Conservation (phyloP, 1,140 invertebrate species). For the Philopotamus ludificatus region DNA sequence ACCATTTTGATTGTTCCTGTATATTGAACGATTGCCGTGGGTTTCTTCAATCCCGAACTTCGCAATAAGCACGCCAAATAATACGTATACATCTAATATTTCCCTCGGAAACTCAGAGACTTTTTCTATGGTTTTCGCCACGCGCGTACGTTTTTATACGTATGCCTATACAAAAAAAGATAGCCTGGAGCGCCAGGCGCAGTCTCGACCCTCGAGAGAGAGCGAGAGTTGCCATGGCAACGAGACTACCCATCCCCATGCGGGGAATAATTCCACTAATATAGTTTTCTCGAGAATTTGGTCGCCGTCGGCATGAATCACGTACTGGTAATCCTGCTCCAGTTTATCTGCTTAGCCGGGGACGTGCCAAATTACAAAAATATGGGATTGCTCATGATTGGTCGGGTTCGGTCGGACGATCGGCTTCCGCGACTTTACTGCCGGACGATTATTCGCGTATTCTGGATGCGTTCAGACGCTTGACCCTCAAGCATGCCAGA, state of each 20-base stretch:
- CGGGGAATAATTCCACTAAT: not conserved
- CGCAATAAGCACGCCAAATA: no score
- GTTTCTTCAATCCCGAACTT: no score
- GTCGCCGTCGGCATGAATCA: conserved; percentile 7
- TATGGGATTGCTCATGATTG: not conserved
- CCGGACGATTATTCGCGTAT: not conserved
- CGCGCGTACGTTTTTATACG: not conserved
- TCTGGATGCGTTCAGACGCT: not conserved
- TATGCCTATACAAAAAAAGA: not conserved
- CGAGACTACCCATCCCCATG: not conserved
- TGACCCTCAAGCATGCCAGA: conserved; percentile 5
- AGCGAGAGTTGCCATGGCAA: conserved; percentile 2
- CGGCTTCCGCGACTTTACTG: no score
- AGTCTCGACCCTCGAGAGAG: not conserved
- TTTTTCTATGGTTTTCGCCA: no score
- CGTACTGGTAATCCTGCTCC: not conserved
- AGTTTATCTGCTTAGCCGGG: not conserved
- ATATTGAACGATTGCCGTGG: no score
- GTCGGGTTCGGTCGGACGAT: no score
- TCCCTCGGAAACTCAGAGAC: no score
- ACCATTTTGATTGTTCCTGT: no score
- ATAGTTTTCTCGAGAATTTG: conserved; percentile 14
- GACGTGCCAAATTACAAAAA: not conserved
- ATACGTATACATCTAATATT: no score
- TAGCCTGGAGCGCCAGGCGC: not conserved